Percentiles rank a stretch among this genome's conserved stretches.
phyloP scores from a whole-genome alignment of 2,888 invertebrate genomes.

The Melieria crassipennis region DNA sequence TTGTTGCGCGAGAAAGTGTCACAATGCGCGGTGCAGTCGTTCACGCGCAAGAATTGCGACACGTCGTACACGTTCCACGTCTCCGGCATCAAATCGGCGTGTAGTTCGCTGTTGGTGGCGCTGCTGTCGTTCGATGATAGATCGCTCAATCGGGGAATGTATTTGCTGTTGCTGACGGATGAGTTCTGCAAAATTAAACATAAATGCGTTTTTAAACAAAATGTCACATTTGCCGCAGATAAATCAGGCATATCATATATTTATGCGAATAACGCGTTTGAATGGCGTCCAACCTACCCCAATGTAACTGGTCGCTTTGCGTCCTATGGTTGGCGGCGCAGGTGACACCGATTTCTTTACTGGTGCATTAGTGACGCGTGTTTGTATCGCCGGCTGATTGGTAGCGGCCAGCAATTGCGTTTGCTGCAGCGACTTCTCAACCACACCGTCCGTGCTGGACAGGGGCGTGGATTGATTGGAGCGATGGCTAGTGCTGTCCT shows the following conservation, averaged over 20 bases:
- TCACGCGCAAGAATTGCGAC: slow-evolving; percentile 87
- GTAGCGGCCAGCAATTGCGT: slow-evolving; percentile 32
- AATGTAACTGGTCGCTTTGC: slow-evolving; percentile 73
- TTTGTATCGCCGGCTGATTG: slow-evolving; percentile 4
- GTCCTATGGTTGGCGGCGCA: slow-evolving; percentile 69
- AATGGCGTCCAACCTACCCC: slow-evolving; percentile 65
- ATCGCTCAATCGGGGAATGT: slow-evolving; percentile 70
- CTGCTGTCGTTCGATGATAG: slow-evolving; percentile 38
- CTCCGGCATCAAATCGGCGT: slow-evolving; percentile 67
- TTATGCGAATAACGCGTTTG: too few species aligned
- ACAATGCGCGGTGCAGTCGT: slow-evolving; percentile 82
- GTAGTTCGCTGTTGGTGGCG: slow-evolving; percentile 45
- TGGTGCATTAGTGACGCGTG: slow-evolving; percentile 39
- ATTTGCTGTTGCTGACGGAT: slow-evolving; percentile 67
- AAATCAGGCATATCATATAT: too few species aligned
- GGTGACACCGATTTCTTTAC: slow-evolving; percentile 63
- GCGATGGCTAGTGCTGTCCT: slow-evolving; percentile 58
- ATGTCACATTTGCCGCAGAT: not conserved
- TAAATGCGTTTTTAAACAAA: not conserved
- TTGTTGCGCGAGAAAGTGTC: slow-evolving; percentile 75
- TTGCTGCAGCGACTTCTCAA: slow-evolving; percentile 15
- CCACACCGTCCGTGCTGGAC: slow-evolving; percentile 34
- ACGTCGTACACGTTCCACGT: slow-evolving; percentile 89
- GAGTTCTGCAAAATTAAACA: slow-evolving; percentile 58
- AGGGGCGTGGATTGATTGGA: slow-evolving; percentile 54